Base-by-base conservation (phyloP, 2,113 vertebrate genomes). In the Oreotrochilus melanogaster region DNA sequence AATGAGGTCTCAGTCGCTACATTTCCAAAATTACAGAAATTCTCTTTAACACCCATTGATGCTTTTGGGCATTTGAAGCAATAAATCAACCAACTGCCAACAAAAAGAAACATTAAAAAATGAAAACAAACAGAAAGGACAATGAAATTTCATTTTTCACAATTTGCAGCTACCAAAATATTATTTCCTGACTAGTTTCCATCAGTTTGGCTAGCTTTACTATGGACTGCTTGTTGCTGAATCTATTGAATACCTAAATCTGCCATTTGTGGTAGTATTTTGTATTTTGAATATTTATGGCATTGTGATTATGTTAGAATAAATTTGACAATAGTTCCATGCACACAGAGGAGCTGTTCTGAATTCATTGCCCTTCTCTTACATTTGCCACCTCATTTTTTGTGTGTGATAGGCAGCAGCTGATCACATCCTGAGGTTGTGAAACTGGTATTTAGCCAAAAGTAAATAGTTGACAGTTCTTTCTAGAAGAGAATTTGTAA, bases 21-120 rank as follows among this genome's bases (percentile, higher is more conserved):
- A 80, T 95, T 96, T 95, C 65, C 47, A 92, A 91, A 95, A 75
- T 70, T 81, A 92, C 37, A 62, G 58, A 91, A 90, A 93, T 94
- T 64, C 61, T 73, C n/a, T 86, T 93, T 69, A 86, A 91, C 24
- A 78, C 19, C 8, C 13, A 43, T 23, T 89, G 47, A 86, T 66
- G 42, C 15, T 87, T 92, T 92, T 17, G 66, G 30, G 9, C 56
- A 92, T 95, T 92, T 89, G 30, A 92, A 93, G 39, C 42, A 91
- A 79, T 76, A 93, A 66, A 72, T 70, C 42, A 93, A 84, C 6
- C 8, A 75, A 79, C 24, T 53, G 10, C 42, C 14, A 89, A 88
- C 18, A 2, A 82, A 87, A 87, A 87, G 15, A 73, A 79, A 30
- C 9, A 47, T 56, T 84, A 27, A 58, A 54, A 73, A 83, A 56